phyloP scores from a whole-genome alignment of 1,140 invertebrate species.

The Parapsyche elsis region DNA sequence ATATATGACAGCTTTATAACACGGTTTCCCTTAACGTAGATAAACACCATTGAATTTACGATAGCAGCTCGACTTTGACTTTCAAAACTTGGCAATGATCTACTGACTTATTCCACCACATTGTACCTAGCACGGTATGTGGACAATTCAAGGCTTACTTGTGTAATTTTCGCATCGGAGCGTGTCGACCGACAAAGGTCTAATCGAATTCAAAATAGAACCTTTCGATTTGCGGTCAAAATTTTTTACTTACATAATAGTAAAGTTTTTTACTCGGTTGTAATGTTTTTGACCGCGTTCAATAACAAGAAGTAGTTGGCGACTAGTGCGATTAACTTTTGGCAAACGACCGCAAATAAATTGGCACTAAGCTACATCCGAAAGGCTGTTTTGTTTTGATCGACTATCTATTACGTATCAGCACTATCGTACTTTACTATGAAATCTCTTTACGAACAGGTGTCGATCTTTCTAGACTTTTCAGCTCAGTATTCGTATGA shows the following conservation, averaged over 20 bases:
- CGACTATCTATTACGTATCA: background rate
- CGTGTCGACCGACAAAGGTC: background rate
- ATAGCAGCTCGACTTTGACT: background rate
- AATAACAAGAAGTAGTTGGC: background rate
- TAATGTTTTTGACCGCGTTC: background rate
- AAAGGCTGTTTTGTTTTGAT: slow-evolving; percentile 5
- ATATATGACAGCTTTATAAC: too few relatives aligned
- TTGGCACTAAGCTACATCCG: background rate
- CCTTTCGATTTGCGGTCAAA: background rate
- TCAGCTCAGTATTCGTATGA: too few relatives aligned
- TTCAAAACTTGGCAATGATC: slow-evolving; percentile 20
- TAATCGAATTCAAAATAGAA: background rate
- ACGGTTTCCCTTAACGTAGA: too few relatives aligned
- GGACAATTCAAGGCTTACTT: background rate
- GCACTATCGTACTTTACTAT: too few relatives aligned
- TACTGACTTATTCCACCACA: background rate
- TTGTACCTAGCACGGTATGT: background rate
- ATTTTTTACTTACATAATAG: background rate
- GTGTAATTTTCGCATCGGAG: background rate
- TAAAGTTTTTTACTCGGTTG: too few relatives aligned
- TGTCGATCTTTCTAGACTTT: too few relatives aligned
- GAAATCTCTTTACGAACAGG: background rate
- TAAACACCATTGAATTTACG: background rate
- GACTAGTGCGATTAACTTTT: background rate
- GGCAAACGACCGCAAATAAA: slow-evolving; percentile 8